A percentile compares a stretch with the other conserved stretches of the same genome.
phyloP scores from a whole-genome alignment of 1,140 invertebrate genomes.

The Physella acuta region DNA sequence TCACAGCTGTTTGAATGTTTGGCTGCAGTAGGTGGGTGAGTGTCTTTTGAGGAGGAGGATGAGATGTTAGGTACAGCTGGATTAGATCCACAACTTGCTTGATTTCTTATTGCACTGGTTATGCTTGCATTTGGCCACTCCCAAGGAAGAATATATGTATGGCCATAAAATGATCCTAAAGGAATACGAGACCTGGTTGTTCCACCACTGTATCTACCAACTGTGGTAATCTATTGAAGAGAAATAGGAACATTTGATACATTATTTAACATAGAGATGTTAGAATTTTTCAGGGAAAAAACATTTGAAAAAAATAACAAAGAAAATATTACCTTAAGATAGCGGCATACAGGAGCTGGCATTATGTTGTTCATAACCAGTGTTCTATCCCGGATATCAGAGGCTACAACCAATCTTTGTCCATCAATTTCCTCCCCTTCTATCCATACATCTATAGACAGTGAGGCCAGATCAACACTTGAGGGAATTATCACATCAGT shows the following conservation, averaged over 20 bases:
- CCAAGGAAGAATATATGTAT: constrained; percentile 76
- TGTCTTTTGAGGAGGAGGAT: neutral
- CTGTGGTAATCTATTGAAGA: constrained; percentile 64
- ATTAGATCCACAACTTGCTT: too few species aligned
- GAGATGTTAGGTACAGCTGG: too few species aligned
- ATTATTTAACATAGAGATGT: neutral
- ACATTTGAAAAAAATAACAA: neutral
- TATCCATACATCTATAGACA: constrained; percentile 86
- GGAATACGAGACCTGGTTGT: constrained; percentile 86
- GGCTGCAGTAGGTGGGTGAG: neutral
- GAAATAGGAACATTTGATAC: neutral
- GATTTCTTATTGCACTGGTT: neutral
- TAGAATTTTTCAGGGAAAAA: neutral
- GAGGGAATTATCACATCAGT: constrained; percentile 87
- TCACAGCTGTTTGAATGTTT: neutral
- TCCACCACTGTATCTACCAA: constrained; percentile 86
- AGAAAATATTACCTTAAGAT: constrained; percentile 72
- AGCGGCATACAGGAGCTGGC: constrained; percentile 83
- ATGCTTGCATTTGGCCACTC: constrained; percentile 58
- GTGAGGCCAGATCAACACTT: constrained; percentile 80
- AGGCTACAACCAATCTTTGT: constrained; percentile 79
- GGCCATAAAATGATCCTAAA: constrained; percentile 88
- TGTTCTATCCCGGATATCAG: constrained; percentile 81
- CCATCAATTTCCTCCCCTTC: constrained; percentile 78
- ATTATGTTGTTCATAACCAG: constrained; percentile 84